phyloP scores from a whole-genome alignment of 2,113 vertebrate genomes.

The Dermatemys mawii region DNA sequence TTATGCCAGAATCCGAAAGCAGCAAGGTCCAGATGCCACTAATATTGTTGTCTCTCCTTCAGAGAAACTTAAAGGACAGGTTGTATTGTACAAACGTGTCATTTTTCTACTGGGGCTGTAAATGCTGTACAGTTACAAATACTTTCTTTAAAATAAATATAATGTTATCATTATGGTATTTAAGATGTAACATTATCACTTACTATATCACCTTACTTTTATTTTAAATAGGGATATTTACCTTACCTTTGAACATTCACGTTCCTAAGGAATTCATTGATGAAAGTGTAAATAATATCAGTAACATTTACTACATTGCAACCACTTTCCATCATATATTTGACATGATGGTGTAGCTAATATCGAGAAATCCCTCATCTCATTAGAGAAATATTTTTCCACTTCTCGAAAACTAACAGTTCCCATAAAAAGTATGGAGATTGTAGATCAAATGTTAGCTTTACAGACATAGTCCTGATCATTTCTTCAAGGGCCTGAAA shows the following conservation, averaged over 20 bases:
- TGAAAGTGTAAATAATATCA: neutral
- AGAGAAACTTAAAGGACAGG: neutral
- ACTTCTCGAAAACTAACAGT: neutral
- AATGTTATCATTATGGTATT: neutral
- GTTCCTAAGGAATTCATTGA: neutral
- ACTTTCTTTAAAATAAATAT: neutral
- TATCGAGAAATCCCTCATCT: slow-evolving; percentile 22
- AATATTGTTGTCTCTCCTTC: neutral
- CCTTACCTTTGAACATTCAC: neutral
- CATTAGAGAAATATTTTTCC: neutral
- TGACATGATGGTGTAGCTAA: neutral
- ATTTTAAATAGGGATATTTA: neutral
- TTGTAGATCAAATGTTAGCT: neutral
- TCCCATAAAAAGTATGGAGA: neutral
- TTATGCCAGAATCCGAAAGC: slow-evolving; percentile 62
- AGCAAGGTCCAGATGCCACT: slow-evolving; percentile 49
- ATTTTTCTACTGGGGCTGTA: neutral
- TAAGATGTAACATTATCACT: neutral
- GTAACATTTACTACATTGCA: neutral
- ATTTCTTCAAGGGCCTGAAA: neutral
- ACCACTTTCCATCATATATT: neutral
- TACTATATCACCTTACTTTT: neutral
- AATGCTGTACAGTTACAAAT: neutral
- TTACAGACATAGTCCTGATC: fast-evolving
- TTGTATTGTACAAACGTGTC: neutral